These are phyloP conservation scores for Melieria omissa DNA, from an alignment of 2,888 invertebrate species.

Conservation along the genomic window DNA sequence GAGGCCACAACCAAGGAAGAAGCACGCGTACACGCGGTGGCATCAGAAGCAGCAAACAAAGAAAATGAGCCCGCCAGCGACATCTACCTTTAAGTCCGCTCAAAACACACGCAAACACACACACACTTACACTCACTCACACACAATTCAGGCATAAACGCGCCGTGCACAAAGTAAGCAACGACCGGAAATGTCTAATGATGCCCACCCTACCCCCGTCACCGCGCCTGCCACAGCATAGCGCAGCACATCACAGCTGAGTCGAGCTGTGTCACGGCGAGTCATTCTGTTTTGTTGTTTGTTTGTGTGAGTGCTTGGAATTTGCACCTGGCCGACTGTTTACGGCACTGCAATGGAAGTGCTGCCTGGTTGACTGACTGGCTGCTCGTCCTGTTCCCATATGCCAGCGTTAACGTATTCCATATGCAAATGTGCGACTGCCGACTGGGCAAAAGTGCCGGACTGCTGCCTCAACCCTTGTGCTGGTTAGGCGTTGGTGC, in stretches of 20 bases:
- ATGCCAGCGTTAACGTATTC: not conserved
- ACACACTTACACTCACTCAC: too few species aligned
- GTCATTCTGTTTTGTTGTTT: not conserved
- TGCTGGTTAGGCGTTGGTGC: too few species aligned
- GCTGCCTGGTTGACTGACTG: not conserved
- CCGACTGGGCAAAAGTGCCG: not conserved
- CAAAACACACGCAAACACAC: not conserved
- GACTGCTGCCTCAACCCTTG: too few species aligned
- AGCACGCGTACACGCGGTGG: too few species aligned
- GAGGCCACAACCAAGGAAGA: too few species aligned
- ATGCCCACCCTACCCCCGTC: not conserved
- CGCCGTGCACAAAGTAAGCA: not conserved
- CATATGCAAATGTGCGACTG: conserved; percentile 20
- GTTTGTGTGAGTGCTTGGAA: conserved; percentile 1
- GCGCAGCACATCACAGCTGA: conserved; percentile 6
- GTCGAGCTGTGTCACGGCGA: not conserved
- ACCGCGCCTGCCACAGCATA: not conserved
- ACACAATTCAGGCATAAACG: not conserved
- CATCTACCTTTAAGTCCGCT: not conserved
- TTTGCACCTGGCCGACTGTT: conserved; percentile 18
- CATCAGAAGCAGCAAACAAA: conserved; percentile 1
- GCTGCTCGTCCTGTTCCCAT: conserved; percentile 8
- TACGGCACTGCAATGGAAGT: not conserved
- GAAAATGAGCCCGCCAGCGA: conserved; percentile 7
- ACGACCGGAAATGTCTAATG: conserved; percentile 27